Percentiles rank a stretch among this genome's conserved stretches.
Evolutionary conservation across 2,113 vertebrate species (phyloP).

Genomic region (Pterocles burchelli): DNA sequence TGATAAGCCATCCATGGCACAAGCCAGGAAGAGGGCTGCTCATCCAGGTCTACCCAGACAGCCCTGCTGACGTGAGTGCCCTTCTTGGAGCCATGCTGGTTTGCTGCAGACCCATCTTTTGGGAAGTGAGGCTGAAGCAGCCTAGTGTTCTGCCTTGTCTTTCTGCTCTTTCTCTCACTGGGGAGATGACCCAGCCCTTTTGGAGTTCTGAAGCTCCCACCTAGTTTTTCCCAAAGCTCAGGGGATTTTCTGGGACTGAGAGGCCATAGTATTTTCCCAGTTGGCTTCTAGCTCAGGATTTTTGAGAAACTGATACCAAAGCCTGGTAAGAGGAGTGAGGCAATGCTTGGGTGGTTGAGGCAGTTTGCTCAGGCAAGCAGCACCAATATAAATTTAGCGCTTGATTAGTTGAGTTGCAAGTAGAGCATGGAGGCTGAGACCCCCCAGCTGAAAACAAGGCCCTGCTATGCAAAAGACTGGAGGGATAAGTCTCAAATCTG

Average conservation of each 20-base stretch:
- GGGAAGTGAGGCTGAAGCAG: not conserved
- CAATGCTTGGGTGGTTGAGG: not conserved
- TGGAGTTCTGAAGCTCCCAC: fast-evolving
- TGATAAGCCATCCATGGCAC: not conserved
- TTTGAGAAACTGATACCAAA: not conserved
- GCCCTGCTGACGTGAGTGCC: fast-evolving
- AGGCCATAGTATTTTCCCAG: not conserved
- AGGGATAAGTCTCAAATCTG: not conserved
- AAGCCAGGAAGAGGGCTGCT: not conserved
- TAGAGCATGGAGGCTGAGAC: not conserved
- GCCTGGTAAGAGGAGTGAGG: not conserved
- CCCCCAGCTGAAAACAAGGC: not conserved
- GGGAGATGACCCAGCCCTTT: not conserved
- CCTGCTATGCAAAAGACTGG: slow-evolving; percentile 7
- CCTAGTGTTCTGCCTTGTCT: not conserved
- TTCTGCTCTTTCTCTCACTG: not conserved
- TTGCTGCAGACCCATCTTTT: not conserved
- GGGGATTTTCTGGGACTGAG: not conserved
- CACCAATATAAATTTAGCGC: not conserved
- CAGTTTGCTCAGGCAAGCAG: not conserved
- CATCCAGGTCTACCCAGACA: not conserved
- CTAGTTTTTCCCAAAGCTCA: not conserved
- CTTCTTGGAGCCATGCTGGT: not conserved
- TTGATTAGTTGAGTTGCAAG: not conserved
- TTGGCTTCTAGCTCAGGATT: not conserved